Conservation (phyloP, 2,113 vertebrate species). For the Nyctereutes procyonoides region DNA sequence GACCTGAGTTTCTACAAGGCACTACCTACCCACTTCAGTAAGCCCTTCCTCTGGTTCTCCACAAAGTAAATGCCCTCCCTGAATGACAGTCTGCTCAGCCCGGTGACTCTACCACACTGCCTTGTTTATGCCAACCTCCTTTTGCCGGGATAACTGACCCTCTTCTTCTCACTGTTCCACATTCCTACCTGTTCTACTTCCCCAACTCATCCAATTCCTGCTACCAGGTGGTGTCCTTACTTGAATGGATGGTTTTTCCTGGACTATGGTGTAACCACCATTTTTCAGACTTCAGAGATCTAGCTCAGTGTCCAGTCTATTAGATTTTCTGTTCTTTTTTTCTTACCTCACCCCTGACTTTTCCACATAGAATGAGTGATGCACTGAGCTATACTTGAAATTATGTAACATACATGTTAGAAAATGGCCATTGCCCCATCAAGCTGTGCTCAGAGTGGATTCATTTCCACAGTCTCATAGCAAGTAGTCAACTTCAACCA, state of each 20-base stretch:
- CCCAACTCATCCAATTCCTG: not conserved
- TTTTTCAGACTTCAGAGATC: not conserved
- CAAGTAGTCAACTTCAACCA: not conserved
- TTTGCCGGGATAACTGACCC: not conserved
- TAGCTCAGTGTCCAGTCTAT: not conserved
- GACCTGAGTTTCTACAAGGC: no score
- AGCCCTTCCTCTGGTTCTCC: not conserved
- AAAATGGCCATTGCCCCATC: not conserved
- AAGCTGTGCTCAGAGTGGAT: not conserved
- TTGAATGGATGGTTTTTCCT: not conserved
- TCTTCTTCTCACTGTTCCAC: not conserved
- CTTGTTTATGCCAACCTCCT: not conserved
- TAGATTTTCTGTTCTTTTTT: not conserved
- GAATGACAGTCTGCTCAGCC: not conserved
- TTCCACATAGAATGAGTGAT: not conserved
- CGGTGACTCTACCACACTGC: not conserved
- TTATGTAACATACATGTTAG: not conserved
- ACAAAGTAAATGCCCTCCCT: not conserved
- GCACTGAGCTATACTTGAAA: not conserved
- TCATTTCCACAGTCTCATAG: not conserved
- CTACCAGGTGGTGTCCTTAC: not conserved
- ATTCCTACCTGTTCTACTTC: not conserved
- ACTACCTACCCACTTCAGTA: not conserved
- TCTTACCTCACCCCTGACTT: not conserved
- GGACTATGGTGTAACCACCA: not conserved